phyloP scores from a whole-genome alignment of 2,797 vertebrate genomes.

The Eulemur albifrons region DNA sequence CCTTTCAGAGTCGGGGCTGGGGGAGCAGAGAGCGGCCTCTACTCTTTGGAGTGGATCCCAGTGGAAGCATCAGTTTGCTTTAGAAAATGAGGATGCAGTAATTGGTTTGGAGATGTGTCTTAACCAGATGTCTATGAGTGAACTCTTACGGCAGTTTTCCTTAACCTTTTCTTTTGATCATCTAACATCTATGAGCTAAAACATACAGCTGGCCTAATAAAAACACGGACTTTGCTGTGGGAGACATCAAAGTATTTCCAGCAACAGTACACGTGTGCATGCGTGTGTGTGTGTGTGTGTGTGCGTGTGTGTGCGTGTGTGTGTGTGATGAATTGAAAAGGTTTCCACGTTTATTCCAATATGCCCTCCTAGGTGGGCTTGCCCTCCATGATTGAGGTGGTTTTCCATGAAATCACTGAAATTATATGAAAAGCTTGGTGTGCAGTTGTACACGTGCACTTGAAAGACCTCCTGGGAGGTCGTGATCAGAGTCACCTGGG shows the following conservation, averaged over 20 bases:
- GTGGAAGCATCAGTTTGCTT: background rate
- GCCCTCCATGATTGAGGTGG: background rate
- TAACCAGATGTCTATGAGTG: background rate
- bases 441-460: background rate
- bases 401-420: conserved; percentile 14
- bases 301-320: too few relatives aligned
- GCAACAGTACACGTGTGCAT: background rate
- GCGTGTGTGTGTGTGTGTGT: background rate
- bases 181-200: background rate
- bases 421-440: background rate
- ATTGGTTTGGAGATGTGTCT: background rate
- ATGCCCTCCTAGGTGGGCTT: background rate
- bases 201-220: background rate
- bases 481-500: background rate
- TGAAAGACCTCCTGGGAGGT: background rate
- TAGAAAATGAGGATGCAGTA: background rate
- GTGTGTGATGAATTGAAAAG: background rate
- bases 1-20: background rate
- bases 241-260: background rate
- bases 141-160: background rate
- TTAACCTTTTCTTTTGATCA: background rate
- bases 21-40: background rate
- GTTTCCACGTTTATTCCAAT: background rate
- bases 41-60: background rate
- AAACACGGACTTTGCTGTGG: background rate